These are phyloP conservation scores for Limnodromus scolopaceus DNA, from an alignment of 2,797 vertebrate species.

Conservation along the genomic window DNA sequence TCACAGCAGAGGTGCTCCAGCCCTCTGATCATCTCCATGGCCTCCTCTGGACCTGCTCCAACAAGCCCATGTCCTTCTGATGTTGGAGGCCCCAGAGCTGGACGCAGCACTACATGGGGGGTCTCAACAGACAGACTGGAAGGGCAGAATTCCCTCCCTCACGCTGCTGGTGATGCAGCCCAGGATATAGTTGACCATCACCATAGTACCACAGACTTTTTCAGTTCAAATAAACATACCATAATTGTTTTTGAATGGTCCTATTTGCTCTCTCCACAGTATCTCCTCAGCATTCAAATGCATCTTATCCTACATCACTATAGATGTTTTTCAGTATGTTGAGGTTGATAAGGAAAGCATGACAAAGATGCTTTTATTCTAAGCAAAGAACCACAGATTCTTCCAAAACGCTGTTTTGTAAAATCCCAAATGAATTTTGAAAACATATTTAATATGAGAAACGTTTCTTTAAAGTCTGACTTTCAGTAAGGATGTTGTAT, in stretches of 20 bases:
- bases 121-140: not conserved
- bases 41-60: not conserved
- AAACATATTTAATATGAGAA: not conserved
- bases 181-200: not conserved
- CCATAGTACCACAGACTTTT: not conserved
- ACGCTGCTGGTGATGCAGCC: not conserved
- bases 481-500: not conserved
- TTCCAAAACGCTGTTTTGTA: not conserved
- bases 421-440: not conserved
- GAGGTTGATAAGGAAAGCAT: not conserved
- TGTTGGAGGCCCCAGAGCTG: not conserved
- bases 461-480: not conserved
- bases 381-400: not conserved
- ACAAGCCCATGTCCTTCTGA: not conserved
- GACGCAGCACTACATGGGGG: not conserved
- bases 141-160: not conserved
- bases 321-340: not conserved
- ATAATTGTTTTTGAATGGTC: not conserved
- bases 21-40: not conserved
- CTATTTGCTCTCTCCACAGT: rapidly evolving
- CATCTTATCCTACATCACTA: too few relatives aligned
- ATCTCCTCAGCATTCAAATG: not conserved
- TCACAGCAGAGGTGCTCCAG: not conserved
- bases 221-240: not conserved
- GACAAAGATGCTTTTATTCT: not conserved